Conservation (phyloP, 2,888 invertebrate genomes). For the Timema podura region DNA sequence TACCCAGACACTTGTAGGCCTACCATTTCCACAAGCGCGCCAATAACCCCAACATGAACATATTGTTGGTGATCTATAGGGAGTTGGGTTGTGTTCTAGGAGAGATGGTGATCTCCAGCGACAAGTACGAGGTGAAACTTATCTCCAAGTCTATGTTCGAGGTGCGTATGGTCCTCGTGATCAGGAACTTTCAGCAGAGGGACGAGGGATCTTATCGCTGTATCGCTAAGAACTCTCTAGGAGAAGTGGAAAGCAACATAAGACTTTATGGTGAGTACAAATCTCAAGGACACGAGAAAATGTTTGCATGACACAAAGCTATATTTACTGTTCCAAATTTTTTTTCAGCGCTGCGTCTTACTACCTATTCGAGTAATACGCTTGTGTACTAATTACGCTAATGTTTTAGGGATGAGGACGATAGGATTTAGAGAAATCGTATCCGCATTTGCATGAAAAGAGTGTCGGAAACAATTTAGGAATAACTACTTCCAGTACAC, state of each 20-base stretch:
- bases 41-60: too few relatives aligned
- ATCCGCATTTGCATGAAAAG: too few relatives aligned
- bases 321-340: neutral
- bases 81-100: slow-evolving; percentile 31
- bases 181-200: slow-evolving; percentile 65
- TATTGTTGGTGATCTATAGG: slow-evolving; percentile 6
- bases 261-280: slow-evolving; percentile 72
- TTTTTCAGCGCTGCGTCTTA: too few relatives aligned
- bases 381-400: too few relatives aligned
- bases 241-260: slow-evolving; percentile 83
- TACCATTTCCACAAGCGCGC: too few relatives aligned
- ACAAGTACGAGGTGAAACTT: slow-evolving; percentile 72
- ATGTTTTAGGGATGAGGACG: too few relatives aligned
- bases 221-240: slow-evolving; percentile 81
- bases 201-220: slow-evolving; percentile 82
- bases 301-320: neutral
- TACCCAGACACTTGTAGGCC: too few relatives aligned
- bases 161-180: slow-evolving; percentile 74
- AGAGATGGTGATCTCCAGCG: slow-evolving; percentile 74
- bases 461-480: too few relatives aligned
- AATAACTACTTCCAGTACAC: too few relatives aligned
- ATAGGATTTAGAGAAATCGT: too few relatives aligned
- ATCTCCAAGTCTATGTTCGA: slow-evolving; percentile 70
- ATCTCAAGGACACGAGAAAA: neutral
- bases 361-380: too few relatives aligned